Conservation (phyloP, 2,113 vertebrate species). For the Hymenochirus boettgeri region DNA sequence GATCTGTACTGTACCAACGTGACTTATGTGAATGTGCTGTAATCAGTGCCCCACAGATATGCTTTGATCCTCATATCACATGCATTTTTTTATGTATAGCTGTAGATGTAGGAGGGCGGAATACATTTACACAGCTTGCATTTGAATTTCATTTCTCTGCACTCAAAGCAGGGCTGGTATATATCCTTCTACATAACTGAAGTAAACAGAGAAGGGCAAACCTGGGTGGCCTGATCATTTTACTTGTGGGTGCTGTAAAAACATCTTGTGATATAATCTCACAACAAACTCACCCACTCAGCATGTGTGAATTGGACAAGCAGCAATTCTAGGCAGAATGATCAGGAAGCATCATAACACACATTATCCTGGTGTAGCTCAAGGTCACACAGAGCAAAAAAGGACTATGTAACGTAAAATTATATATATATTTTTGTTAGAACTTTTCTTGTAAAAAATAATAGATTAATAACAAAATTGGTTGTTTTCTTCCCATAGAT, state of each 20-base stretch:
- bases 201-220: slow-evolving; percentile 23
- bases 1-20: slow-evolving; percentile 1
- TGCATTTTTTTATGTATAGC: background rate
- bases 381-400: no score
- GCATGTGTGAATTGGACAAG: slow-evolving; percentile 11
- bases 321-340: background rate
- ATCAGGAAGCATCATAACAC: background rate
- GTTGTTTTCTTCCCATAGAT: no score
- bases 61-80: background rate
- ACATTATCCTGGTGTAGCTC: background rate
- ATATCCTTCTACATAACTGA: slow-evolving; percentile 12
- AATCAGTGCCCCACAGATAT: slow-evolving; percentile 17
- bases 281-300: slow-evolving; percentile 22
- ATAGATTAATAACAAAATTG: no score
- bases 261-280: slow-evolving; percentile 13
- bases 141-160: background rate
- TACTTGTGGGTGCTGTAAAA: slow-evolving; percentile 34
- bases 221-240: slow-evolving; percentile 29
- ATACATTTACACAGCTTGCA: background rate
- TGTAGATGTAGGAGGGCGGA: background rate
- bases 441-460: no score
- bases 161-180: background rate
- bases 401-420: no score
- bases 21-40: slow-evolving; percentile 16
- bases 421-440: no score